These are phyloP conservation scores for Harpagifer antarcticus DNA, from an alignment of 2,797 vertebrate species.

Conservation along the genomic window DNA sequence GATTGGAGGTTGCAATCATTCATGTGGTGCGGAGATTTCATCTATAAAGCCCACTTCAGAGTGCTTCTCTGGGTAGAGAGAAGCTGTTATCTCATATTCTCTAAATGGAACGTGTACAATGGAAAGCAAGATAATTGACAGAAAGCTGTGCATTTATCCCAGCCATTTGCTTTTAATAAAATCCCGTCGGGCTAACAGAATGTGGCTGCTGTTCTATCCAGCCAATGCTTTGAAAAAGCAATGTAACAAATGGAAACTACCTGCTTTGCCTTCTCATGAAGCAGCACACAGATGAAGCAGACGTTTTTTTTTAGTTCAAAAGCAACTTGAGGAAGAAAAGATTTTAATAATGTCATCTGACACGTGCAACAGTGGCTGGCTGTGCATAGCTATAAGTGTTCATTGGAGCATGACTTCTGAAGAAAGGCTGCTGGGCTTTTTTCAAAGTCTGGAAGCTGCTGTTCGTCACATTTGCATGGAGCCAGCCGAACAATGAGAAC, in stretches of 20 bases:
- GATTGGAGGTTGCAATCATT: conserved; percentile 64
- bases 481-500: conserved; percentile 39
- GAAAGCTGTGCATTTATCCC: conserved; percentile 49
- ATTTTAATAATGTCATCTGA: conserved; percentile 31
- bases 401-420: conserved; percentile 26
- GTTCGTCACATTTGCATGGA: conserved; percentile 46
- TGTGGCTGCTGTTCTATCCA: conserved; percentile 20
- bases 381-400: conserved; percentile 21
- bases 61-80: conserved; percentile 47
- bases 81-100: conserved; percentile 45
- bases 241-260: conserved; percentile 34
- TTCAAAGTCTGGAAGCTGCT: conserved; percentile 20
- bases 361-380: conserved; percentile 2
- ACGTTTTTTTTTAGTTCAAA: conserved; percentile 19
- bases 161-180: too few relatives aligned
- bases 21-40: conserved; percentile 55
- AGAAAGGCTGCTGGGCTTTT: conserved; percentile 28
- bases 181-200: conserved; percentile 35
- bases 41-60: conserved; percentile 61
- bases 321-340: conserved; percentile 20
- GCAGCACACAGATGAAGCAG: conserved; percentile 19
- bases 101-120: conserved; percentile 69
- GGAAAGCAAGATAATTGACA: conserved; percentile 57
- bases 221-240: conserved; percentile 26
- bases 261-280: conserved; percentile 41